These are phyloP conservation scores for Sogatella furcifera DNA, from an alignment of 1,140 invertebrate genomes.

Conservation along the genomic window DNA sequence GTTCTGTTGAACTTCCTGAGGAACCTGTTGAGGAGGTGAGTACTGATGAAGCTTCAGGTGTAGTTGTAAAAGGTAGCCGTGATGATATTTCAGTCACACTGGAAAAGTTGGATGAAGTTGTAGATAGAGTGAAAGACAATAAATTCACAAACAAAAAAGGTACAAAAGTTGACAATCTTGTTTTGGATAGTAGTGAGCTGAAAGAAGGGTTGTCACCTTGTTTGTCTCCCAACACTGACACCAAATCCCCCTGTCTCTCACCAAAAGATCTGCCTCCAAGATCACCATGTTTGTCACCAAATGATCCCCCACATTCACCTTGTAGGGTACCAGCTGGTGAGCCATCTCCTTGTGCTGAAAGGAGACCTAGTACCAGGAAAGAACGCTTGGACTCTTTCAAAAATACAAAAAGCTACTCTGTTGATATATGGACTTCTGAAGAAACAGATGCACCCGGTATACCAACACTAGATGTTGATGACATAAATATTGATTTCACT, in stretches of 20 bases:
- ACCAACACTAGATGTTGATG: conserved; percentile 19
- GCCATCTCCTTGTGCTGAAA: conserved; percentile 21
- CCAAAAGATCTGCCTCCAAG: neutral
- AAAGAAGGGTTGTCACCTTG: neutral
- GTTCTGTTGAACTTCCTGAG: no score
- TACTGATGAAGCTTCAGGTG: neutral
- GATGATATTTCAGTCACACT: conserved; percentile 8
- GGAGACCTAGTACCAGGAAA: conserved; percentile 26
- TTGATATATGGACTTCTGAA: conserved; percentile 28
- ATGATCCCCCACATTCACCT: conserved; percentile 8
- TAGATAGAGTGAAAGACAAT: conserved; percentile 10
- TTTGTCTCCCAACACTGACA: neutral
- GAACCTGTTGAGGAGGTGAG: no score
- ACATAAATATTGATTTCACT: conserved; percentile 21
- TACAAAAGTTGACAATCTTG: neutral
- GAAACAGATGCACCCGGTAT: conserved; percentile 22
- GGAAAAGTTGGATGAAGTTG: conserved; percentile 15
- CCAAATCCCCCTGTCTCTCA: neutral
- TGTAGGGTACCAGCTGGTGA: neutral
- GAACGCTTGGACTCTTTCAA: conserved; percentile 29
- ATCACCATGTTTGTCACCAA: conserved; percentile 7
- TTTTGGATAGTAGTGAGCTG: neutral
- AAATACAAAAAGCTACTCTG: conserved; percentile 28
- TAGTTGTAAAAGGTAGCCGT: neutral
- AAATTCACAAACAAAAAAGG: neutral